Base-by-base conservation (phyloP, 2,888 invertebrate species). In the Neria commutata region DNA sequence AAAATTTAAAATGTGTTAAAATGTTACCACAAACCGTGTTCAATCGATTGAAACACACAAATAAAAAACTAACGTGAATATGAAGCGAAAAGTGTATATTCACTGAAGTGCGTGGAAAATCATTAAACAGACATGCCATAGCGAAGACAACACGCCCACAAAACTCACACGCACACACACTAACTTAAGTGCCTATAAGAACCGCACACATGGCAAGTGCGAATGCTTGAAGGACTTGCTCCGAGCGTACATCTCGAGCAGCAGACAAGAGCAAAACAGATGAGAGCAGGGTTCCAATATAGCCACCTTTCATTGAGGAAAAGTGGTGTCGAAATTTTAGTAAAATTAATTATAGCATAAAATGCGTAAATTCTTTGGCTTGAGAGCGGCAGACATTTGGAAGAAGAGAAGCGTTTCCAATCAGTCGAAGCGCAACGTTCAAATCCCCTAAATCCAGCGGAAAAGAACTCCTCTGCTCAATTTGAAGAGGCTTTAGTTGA, bases 1-100 rank as follows among this genome's bases (percentile, higher is more conserved):
- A 73, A 75, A 74, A 57, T 51, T 16, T 63, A 60, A 69, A 54
- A 69, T 75, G 67, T 69, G 61, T 66, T 60, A 63, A 70, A 70
- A 75, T 75, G 73, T 72, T 69, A 65, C 66, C 71, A 65, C 69
- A 70, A 73, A 75, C 74, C 75, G 72, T 72, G 75, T 62, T 74
- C 65, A 72, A 75, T 72, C 66, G 63, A 24, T n/a, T n/a, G n/a
- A n/a, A n/a, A n/a, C 23, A 21, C 29, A 45, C 21, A 33, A 16
- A 3, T 5, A 48, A 25, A n/a, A 25, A 25, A n/a, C n/a, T n/a
- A n/a, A 14, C 2, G 26, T n/a, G 16, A 23, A 47, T 8, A 17
- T 3, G 49, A 37, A 4, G n/a, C 16, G 37, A 37, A n/a, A n/a
- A n/a, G n/a, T 37, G 6, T 37, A 14, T 42, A 19, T 21, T 17